These are phyloP conservation scores for Sarcophaga caerulescens DNA, from an alignment of 2,888 invertebrate genomes.

Conservation along the genomic window DNA sequence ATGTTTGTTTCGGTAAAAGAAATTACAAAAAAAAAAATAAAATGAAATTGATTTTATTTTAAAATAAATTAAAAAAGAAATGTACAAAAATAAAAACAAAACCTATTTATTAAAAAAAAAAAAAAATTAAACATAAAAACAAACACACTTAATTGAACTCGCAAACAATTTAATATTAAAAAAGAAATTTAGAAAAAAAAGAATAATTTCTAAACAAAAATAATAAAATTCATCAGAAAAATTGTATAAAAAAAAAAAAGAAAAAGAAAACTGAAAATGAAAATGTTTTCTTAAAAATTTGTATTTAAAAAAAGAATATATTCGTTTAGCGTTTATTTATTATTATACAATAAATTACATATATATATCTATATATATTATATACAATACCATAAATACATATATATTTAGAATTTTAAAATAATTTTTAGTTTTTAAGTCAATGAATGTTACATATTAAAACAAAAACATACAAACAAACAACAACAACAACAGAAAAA, in stretches of 20 bases:
- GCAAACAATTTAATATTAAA: not conserved
- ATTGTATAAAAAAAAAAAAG: not conserved
- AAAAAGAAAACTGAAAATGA: constrained; percentile 11
- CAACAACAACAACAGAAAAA: constrained; percentile 8
- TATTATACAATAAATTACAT: constrained; percentile 25
- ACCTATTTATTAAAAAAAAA: not conserved
- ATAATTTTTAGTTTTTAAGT: constrained; percentile 51
- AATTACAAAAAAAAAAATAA: too few relatives aligned
- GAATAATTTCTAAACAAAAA: not conserved
- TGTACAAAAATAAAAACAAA: not conserved
- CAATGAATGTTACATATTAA: constrained; percentile 60
- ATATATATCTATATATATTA: constrained; percentile 32
- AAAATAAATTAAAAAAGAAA: not conserved
- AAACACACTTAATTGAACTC: not conserved
- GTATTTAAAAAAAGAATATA: constrained; percentile 13
- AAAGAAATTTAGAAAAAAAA: not conserved
- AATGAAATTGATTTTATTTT: not conserved
- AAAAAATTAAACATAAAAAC: not conserved
- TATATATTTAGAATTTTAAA: constrained; percentile 51
- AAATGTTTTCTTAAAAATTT: not conserved
- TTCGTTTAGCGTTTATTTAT: constrained; percentile 27
- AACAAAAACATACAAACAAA: constrained; percentile 23
- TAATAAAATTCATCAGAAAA: constrained; percentile 20
- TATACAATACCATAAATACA: constrained; percentile 30
- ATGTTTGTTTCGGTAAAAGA: not conserved